Evolutionary conservation across 2,113 vertebrate species (phyloP).

Genomic region (Hassar affinis): DNA sequence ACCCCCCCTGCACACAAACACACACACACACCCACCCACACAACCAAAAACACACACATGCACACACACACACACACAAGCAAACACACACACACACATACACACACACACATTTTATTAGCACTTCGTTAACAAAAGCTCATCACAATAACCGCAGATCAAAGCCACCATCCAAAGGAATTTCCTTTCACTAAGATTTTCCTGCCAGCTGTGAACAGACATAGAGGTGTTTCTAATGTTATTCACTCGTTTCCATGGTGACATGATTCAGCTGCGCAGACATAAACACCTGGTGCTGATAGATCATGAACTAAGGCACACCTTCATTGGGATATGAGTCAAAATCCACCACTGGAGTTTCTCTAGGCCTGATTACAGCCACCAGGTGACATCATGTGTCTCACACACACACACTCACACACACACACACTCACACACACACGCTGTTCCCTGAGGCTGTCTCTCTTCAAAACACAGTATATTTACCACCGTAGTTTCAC

Average conservation of each 20-base stretch:
- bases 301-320: background rate
- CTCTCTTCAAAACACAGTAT: background rate
- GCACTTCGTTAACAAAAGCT: background rate
- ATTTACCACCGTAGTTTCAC: background rate
- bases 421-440: too few relatives aligned
- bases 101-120: background rate
- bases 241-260: constrained; percentile 17
- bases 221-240: background rate
- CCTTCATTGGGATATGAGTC: background rate
- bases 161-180: background rate
- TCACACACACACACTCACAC: too few relatives aligned
- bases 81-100: background rate
- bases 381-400: background rate
- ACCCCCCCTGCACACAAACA: too few relatives aligned
- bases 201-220: constrained; percentile 16
- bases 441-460: background rate
- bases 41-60: too few relatives aligned
- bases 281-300: constrained; percentile 34
- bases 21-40: too few relatives aligned
- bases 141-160: background rate
- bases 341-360: background rate
- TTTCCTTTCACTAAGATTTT: constrained; percentile 22
- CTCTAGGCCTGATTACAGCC: background rate
- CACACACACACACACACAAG: too few relatives aligned
- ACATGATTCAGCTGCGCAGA: constrained; percentile 31